phyloP scores from a whole-genome alignment of 1,140 invertebrate species.

The Chionoecetes opilio region DNA sequence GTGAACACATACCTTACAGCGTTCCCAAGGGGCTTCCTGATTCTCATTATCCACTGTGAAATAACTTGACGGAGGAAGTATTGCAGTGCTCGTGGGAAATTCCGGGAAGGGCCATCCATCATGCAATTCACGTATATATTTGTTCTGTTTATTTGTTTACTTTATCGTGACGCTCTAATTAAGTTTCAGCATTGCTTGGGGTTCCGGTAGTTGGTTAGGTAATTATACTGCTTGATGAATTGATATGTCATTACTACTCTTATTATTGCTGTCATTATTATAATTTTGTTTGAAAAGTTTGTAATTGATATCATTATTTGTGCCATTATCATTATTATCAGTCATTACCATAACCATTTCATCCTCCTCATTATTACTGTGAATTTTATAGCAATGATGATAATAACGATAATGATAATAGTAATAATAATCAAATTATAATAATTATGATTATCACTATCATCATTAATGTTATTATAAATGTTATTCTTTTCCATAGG shows the following conservation, averaged over 20 bases:
- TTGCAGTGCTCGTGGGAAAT: not conserved
- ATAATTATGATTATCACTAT: too few relatives aligned
- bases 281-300: not conserved
- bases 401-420: too few relatives aligned
- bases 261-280: not conserved
- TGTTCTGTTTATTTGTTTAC: not conserved
- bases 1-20: too few relatives aligned
- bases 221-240: too few relatives aligned
- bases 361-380: too few relatives aligned
- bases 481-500: too few relatives aligned
- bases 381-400: too few relatives aligned
- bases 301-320: not conserved
- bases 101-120: not conserved
- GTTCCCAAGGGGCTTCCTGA: not conserved
- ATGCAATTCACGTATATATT: not conserved
- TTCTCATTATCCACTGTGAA: not conserved
- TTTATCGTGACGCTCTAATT: not conserved
- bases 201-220: not conserved
- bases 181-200: not conserved
- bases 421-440: too few relatives aligned
- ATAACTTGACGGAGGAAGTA: not conserved
- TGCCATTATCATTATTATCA: not conserved
- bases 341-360: too few relatives aligned
- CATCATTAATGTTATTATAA: too few relatives aligned
- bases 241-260: not conserved